phyloP scores from a whole-genome alignment of 2,113 vertebrate species.

The Porphyrio hochstetteri region DNA sequence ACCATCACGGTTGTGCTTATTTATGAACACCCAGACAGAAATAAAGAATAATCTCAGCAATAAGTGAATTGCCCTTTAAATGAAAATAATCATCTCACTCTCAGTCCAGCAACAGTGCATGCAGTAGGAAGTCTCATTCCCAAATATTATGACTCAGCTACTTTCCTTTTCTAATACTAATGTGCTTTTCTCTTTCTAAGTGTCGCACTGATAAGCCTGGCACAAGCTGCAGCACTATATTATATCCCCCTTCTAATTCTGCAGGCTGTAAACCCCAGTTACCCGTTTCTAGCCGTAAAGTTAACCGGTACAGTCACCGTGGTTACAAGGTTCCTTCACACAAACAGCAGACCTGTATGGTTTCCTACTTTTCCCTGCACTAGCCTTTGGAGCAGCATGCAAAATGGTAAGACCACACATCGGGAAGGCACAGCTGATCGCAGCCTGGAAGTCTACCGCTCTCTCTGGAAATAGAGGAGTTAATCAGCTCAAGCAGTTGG shows the following conservation, averaged over 20 bases:
- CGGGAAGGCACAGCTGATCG: not conserved
- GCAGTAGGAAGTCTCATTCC: not conserved
- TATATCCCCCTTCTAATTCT: not conserved
- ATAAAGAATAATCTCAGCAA: not conserved
- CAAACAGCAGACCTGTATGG: not conserved
- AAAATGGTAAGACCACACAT: not conserved
- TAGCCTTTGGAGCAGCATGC: not conserved
- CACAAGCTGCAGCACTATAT: not conserved
- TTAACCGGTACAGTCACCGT: not conserved
- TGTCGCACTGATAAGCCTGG: not conserved
- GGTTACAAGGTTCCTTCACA: not conserved
- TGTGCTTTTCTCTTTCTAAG: not conserved
- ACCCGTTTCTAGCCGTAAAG: not conserved
- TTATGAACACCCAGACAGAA: not conserved
- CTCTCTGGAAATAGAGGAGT: constrained; percentile 56
- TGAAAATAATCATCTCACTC: not conserved
- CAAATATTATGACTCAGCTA: constrained; percentile 50
- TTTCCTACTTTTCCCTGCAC: not conserved
- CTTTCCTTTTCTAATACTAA: constrained; percentile 25
- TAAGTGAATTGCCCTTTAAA: constrained; percentile 26
- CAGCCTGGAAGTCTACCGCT: not conserved
- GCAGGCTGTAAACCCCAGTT: not conserved
- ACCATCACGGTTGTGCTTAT: not conserved
- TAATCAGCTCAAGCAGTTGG: constrained; percentile 46
- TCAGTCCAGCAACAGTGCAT: not conserved